phyloP scores from a whole-genome alignment of 2,888 invertebrate species.

The Acleris laterana region DNA sequence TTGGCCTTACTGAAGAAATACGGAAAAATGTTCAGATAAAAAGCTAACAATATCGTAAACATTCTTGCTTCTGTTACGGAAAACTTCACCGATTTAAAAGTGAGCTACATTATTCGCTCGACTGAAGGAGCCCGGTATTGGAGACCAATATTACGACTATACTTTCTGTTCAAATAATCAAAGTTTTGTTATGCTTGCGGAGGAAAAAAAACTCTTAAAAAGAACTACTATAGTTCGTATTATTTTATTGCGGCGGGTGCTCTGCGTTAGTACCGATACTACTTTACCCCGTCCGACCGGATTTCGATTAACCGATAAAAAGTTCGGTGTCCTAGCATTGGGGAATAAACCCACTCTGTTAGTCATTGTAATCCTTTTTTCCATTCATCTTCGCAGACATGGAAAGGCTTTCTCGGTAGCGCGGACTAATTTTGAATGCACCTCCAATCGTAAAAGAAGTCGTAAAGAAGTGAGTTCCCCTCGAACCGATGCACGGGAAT shows the following conservation, averaged over 20 bases:
- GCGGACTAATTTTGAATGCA: constrained; percentile 82
- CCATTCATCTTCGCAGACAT: constrained; percentile 78
- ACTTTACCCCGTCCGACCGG: constrained; percentile 15
- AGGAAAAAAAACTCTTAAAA: constrained; percentile 20
- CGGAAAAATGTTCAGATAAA: constrained; percentile 35
- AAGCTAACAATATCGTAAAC: constrained; percentile 42
- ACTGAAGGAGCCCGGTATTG: constrained; percentile 46
- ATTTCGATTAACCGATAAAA: constrained; percentile 50
- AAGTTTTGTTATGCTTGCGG: constrained; percentile 27
- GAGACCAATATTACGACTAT: constrained; percentile 36
- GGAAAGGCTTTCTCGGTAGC: constrained; percentile 78
- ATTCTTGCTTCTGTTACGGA: constrained; percentile 53
- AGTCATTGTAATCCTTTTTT: constrained; percentile 80
- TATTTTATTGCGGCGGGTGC: constrained; percentile 21
- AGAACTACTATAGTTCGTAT: constrained; percentile 26
- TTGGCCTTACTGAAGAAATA: constrained; percentile 30
- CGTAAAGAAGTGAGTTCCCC: constrained; percentile 82
- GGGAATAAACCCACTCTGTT: constrained; percentile 54
- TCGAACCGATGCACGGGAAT: constrained; percentile 79
- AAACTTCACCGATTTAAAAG: constrained; percentile 61
- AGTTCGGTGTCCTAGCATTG: constrained; percentile 48
- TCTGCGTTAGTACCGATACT: constrained; percentile 3
- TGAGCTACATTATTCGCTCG: constrained; percentile 53
- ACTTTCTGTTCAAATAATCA: constrained; percentile 37
- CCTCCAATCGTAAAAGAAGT: constrained; percentile 84